phyloP scores from a whole-genome alignment of 2,797 vertebrate genomes.

The Sibirionetta formosa region DNA sequence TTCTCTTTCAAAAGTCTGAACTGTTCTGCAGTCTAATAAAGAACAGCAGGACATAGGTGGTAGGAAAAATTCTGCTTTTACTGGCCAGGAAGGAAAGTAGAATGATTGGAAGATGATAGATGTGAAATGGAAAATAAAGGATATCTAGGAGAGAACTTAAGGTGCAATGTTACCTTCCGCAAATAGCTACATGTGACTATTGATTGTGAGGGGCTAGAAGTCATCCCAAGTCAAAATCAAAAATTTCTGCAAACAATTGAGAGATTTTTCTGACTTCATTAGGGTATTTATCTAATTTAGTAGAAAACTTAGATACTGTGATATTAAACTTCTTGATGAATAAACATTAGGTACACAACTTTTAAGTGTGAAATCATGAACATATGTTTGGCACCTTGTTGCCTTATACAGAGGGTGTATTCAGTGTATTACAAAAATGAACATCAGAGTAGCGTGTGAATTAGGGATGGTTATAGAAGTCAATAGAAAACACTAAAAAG shows the following conservation, averaged over 20 bases:
- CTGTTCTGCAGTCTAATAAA: background rate
- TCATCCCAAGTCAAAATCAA: background rate
- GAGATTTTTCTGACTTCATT: background rate
- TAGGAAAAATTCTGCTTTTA: background rate
- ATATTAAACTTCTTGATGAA: background rate
- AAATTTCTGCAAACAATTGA: background rate
- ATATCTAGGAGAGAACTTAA: background rate
- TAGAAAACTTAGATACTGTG: background rate
- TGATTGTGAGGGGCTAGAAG: background rate
- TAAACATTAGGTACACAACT: background rate
- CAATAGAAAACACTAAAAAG: background rate
- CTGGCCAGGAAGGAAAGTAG: background rate
- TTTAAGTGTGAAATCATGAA: background rate
- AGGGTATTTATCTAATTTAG: background rate
- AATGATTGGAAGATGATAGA: background rate
- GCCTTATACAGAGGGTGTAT: background rate
- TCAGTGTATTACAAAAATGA: background rate
- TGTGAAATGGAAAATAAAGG: background rate
- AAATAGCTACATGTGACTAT: fast-evolving
- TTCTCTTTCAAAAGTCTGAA: background rate
- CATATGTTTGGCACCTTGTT: background rate
- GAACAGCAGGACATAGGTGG: background rate
- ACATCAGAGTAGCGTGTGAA: background rate
- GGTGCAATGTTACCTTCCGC: background rate
- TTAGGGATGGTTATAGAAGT: background rate